phyloP scores from a whole-genome alignment of 2,113 vertebrate genomes.

The Chloropsis cyanopogon region DNA sequence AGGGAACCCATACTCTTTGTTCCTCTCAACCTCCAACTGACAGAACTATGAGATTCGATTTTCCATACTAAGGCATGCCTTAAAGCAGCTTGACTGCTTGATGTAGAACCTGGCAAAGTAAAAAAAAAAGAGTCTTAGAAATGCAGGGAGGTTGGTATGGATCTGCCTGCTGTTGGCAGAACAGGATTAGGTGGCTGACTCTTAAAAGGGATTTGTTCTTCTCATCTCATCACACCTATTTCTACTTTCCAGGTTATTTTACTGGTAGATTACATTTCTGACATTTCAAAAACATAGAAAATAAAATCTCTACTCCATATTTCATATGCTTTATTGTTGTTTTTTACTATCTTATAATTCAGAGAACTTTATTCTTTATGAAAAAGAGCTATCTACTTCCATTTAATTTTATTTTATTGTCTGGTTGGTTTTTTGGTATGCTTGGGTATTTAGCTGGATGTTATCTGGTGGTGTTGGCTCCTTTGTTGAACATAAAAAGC shows the following conservation, averaged over 20 bases:
- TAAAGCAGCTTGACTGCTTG: neutral
- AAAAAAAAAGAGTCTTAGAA: neutral
- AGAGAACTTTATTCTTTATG: neutral
- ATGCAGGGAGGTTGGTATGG: neutral
- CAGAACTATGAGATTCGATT: neutral
- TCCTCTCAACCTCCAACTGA: neutral
- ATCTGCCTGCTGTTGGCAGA: neutral
- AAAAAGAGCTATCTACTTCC: neutral
- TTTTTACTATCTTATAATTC: neutral
- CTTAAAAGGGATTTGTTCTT: neutral
- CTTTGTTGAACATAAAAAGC: neutral
- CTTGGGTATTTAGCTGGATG: neutral
- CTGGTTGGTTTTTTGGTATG: neutral
- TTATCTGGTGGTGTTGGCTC: neutral
- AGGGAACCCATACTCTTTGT: neutral
- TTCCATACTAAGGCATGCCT: neutral
- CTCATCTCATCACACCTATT: neutral
- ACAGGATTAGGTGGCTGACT: neutral
- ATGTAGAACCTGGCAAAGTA: neutral
- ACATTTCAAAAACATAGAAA: neutral
- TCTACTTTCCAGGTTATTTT: neutral
- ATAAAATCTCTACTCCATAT: neutral
- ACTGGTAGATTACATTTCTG: neutral
- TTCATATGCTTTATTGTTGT: neutral
- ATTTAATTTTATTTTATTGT: neutral